A percentile compares a stretch with the other conserved stretches of the same genome.
Conservation (phyloP, 2,888 invertebrate genomes). For the Drosophila paracracens region DNA sequence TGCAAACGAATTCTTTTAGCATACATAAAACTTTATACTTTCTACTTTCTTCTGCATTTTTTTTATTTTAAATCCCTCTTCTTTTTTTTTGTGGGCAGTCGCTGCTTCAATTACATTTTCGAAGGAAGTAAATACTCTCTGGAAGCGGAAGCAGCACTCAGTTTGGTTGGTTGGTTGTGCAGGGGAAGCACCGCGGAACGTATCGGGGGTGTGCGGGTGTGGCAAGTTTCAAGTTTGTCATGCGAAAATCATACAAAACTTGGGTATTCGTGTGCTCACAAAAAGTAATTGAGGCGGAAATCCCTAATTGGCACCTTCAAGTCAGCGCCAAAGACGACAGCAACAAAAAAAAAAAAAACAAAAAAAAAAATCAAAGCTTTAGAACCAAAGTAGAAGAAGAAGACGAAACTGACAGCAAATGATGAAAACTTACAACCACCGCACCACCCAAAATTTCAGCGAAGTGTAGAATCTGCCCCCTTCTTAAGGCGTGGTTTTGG, state of each 20-base stretch:
- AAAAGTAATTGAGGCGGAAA: constrained; percentile 79
- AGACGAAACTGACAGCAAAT: constrained; percentile 18
- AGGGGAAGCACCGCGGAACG: neutral
- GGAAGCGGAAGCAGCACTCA: constrained; percentile 57
- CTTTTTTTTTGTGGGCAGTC: constrained; percentile 16
- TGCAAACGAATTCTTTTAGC: constrained; percentile 73
- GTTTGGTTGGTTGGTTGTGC: constrained; percentile 8
- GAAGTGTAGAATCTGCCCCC: neutral
- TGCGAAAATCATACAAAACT: constrained; percentile 81
- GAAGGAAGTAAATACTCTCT: constrained; percentile 67
- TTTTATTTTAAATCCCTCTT: neutral
- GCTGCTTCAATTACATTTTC: constrained; percentile 71
- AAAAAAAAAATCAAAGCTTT: constrained; percentile 63
- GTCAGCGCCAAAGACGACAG: constrained; percentile 33
- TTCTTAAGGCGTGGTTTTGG: constrained; percentile 13
- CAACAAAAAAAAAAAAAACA: constrained; percentile 3
- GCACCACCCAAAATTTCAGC: constrained; percentile 4
- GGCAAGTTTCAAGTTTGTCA: constrained; percentile 77
- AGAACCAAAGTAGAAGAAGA: constrained; percentile 21
- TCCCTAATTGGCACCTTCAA: constrained; percentile 81
- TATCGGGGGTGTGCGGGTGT: neutral
- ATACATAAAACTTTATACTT: constrained; percentile 57
- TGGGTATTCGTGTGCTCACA: constrained; percentile 76
- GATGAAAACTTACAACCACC: constrained; percentile 56
- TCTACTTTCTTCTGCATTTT: constrained; percentile 11